Evolutionary conservation across 2,797 vertebrate species (phyloP).

Genomic region (Momotus momota): DNA sequence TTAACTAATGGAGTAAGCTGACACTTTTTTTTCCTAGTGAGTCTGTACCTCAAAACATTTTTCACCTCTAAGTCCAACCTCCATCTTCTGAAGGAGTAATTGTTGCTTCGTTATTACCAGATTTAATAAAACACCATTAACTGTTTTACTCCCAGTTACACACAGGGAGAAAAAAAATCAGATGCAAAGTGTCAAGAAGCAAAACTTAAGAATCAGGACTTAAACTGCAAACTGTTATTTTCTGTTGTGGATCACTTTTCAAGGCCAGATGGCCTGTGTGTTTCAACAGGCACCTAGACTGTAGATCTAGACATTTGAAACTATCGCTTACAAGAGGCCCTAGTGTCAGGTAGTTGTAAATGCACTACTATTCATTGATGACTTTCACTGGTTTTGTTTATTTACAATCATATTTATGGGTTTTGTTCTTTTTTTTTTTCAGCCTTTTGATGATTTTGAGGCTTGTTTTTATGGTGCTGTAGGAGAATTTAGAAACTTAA

Average conservation of each 20-base stretch:
- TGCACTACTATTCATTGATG: not conserved
- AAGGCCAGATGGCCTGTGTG: not conserved
- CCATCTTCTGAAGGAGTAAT: not conserved
- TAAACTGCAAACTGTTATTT: not conserved
- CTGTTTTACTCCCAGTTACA: not conserved
- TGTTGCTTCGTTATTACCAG: not conserved
- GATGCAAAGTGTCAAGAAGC: not conserved
- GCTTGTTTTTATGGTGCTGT: constrained; percentile 82
- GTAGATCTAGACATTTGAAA: not conserved
- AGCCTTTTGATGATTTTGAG: constrained; percentile 93
- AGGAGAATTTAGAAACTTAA: constrained; percentile 11
- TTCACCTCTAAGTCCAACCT: not conserved
- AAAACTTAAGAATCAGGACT: not conserved
- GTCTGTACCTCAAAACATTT: not conserved
- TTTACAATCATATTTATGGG: not conserved
- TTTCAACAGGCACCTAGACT: not conserved
- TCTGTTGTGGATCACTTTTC: not conserved
- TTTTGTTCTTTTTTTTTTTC: not conserved
- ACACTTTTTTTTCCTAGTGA: not conserved
- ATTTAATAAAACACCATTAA: not conserved
- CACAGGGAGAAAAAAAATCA: not conserved
- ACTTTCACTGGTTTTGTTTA: not conserved
- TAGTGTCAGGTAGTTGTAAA: not conserved
- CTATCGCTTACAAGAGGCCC: not conserved
- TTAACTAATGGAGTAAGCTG: not conserved